A percentile compares a stretch with the other conserved stretches of the same genome.
Conservation (phyloP, 1,140 invertebrate species). For the Agrypnia vestita region DNA sequence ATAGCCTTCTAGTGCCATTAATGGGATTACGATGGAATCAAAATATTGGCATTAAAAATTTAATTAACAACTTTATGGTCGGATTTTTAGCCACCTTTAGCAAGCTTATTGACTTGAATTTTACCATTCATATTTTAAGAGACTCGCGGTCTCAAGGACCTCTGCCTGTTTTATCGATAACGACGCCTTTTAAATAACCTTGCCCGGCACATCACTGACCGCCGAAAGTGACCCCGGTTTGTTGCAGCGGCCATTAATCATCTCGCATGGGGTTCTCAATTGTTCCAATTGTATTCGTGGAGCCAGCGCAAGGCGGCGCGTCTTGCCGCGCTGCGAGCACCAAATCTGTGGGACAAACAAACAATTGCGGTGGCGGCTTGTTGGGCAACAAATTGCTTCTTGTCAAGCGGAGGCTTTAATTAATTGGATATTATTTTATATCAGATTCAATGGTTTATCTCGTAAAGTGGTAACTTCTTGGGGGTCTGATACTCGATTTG, state of each 20-base stretch:
- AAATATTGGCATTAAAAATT: no score
- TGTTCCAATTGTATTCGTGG: conserved; percentile 15
- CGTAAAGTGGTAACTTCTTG: no score
- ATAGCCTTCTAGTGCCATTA: no score
- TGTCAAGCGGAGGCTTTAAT: neutral
- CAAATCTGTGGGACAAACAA: conserved; percentile 34
- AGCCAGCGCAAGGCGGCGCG: neutral
- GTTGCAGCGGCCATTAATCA: conserved; percentile 17
- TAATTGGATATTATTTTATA: conserved; percentile 21
- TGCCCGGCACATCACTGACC: conserved; percentile 1
- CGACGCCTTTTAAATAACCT: neutral
- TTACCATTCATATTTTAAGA: no score
- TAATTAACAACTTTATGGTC: no score
- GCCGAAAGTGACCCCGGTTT: neutral
- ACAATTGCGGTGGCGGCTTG: conserved; percentile 20
- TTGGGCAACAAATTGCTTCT: conserved; percentile 25
- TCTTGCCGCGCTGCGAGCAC: neutral
- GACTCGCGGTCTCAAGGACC: no score
- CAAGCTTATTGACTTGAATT: no score
- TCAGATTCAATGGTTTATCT: conserved; percentile 1
- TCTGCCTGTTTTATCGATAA: neutral
- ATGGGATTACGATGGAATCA: no score
- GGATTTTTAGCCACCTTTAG: no score
- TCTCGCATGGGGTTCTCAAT: conserved; percentile 30
- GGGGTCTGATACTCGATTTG: no score